Evolutionary conservation across 2,888 invertebrate species (phyloP), one percentile per base, ranked within the genome.

Genomic region (Heliconius sara): DNA sequence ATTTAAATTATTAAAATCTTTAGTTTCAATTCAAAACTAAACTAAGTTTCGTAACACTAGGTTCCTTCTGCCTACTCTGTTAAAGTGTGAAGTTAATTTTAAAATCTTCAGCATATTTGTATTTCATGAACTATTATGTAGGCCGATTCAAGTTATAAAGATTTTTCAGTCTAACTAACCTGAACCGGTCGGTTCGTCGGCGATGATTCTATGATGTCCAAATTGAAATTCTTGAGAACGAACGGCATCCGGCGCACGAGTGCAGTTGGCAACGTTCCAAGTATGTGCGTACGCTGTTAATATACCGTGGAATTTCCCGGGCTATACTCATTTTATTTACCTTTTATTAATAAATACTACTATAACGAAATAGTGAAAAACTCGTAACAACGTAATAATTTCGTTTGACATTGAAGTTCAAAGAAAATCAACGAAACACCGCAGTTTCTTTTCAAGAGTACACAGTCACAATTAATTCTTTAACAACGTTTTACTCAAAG

Each of bases 201-300:
- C 65, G 63, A 66, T 73, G 80, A 76, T 63, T 74, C 68, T 75
- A 66, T 82, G 81, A 82, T 79, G 82, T 81, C 83, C 78, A 81
- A 79, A 80, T 83, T 83, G 81, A 78, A 85, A 86, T 86, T 86
- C 84, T 85, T 84, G 81, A 83, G 84, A 83, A 86, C 87, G 88
- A 85, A 84, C 84, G 88, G 90, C 87, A 91, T 92, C 91, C 91
- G 91, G 88, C 86, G 88, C 86, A 87, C 82, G 84, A 89, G 87
- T 93, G 93, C 93, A 93, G 80, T 85, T 93, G 94, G 94, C 91
- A n/a, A 25, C 6, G 19, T 13, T 86, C 88, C 88, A 88, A 86
- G 27, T 84, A 87, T 87, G 85, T 89, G 89, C 90, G 84, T 86
- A 85, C 89, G 85, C 87, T 84, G 90, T 90, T 89, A 89, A 89